Percentiles rank a stretch among this genome's conserved stretches.
These are phyloP conservation scores for Physeter macrocephalus DNA, from an alignment of 2,113 vertebrate genomes.

Conservation along the genomic window DNA sequence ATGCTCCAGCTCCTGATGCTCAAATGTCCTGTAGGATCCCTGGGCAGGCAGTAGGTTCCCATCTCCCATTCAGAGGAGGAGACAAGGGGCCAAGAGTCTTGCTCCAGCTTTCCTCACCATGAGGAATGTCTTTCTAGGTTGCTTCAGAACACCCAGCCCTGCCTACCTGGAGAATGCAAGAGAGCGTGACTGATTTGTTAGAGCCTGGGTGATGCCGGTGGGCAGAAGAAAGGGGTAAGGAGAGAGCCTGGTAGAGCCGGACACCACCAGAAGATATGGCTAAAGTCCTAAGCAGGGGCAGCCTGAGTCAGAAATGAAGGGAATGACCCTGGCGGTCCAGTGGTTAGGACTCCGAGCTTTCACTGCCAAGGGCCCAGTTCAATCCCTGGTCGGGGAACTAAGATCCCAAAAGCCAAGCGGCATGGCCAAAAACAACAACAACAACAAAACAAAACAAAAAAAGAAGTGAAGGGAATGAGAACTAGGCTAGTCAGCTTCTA, in stretches of 20 bases:
- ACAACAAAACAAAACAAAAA: background rate
- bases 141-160: background rate
- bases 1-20: background rate
- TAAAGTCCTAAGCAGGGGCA: background rate
- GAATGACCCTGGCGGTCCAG: background rate
- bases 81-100: background rate
- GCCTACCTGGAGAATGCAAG: background rate
- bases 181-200: background rate
- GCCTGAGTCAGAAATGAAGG: background rate
- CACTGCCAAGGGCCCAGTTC: background rate
- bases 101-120: background rate
- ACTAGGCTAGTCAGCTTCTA: background rate
- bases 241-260: background rate
- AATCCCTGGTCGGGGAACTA: background rate
- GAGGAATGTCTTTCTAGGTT: background rate
- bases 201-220: background rate
- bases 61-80: background rate
- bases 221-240: background rate
- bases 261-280: background rate
- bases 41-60: background rate
- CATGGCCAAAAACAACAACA: background rate
- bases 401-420: background rate
- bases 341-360: background rate
- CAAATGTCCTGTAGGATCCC: background rate
- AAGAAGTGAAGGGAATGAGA: background rate